These are phyloP conservation scores for Tenodera sinensis DNA, from an alignment of 2,888 invertebrate genomes.

Conservation along the genomic window DNA sequence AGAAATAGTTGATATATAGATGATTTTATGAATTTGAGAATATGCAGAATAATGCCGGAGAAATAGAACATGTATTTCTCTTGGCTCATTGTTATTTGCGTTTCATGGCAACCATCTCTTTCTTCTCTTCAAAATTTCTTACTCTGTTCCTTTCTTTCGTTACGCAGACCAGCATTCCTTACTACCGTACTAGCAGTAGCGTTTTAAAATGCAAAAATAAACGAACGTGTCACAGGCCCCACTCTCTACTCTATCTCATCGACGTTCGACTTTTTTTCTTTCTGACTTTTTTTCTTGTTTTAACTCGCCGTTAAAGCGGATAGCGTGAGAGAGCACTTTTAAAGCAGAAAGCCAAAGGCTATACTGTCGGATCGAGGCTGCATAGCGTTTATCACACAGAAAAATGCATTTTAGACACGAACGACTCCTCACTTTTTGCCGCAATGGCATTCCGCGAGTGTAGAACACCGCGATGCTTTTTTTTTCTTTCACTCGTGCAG, in stretches of 20 bases:
- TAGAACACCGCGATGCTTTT: no score
- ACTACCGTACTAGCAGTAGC: neutral
- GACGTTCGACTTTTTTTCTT: slow-evolving; percentile 17
- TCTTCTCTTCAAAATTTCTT: neutral
- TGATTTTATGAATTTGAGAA: no score
- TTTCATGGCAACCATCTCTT: neutral
- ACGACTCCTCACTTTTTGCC: neutral
- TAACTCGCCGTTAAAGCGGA: neutral
- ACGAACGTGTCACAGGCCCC: slow-evolving; percentile 21
- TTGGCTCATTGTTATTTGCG: no score
- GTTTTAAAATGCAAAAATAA: slow-evolving; percentile 28
- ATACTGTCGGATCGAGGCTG: neutral
- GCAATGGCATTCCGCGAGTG: neutral
- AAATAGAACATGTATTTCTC: no score
- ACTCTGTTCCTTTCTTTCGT: neutral
- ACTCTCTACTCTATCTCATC: neutral
- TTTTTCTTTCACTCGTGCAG: no score
- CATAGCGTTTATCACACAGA: neutral
- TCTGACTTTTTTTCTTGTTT: neutral
- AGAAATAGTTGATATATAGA: no score
- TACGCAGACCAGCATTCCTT: neutral
- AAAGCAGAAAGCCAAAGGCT: neutral
- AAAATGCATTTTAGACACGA: neutral
- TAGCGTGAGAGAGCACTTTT: slow-evolving; percentile 9
- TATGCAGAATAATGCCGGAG: no score